Evolutionary conservation across 2,797 vertebrate genomes (phyloP).

Genomic region (Perdix hodgsoniae): DNA sequence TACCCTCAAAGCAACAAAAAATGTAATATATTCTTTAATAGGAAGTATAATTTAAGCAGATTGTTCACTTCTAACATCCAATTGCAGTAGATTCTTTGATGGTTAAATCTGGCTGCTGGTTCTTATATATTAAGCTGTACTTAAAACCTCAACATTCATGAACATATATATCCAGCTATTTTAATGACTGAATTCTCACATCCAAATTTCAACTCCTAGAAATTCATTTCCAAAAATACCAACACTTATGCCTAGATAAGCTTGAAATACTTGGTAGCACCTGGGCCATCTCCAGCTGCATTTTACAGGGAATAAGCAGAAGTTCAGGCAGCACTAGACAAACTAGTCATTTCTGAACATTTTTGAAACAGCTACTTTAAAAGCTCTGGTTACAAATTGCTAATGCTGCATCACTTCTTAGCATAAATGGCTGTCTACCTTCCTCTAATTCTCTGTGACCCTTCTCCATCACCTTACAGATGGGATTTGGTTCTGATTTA

Average conservation of each 20-base stretch:
- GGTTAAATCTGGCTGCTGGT: background rate
- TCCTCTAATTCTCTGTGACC: background rate
- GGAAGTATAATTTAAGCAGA: background rate
- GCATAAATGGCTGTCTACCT: background rate
- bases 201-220: background rate
- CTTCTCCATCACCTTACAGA: background rate
- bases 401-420: background rate
- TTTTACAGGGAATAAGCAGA: background rate
- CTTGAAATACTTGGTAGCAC: background rate
- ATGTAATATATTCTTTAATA: background rate
- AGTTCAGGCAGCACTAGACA: background rate
- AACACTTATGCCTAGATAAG: background rate
- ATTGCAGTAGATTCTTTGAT: background rate
- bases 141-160: background rate
- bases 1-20: background rate
- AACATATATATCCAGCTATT: background rate
- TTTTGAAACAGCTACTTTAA: background rate
- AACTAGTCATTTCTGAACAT: background rate
- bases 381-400: background rate
- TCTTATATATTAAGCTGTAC: background rate
- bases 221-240: background rate
- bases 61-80: background rate
- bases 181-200: background rate
- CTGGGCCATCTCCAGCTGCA: background rate
- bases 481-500: background rate